Conservation (phyloP, 2,113 vertebrate genomes). For the Holacanthus passer region DNA sequence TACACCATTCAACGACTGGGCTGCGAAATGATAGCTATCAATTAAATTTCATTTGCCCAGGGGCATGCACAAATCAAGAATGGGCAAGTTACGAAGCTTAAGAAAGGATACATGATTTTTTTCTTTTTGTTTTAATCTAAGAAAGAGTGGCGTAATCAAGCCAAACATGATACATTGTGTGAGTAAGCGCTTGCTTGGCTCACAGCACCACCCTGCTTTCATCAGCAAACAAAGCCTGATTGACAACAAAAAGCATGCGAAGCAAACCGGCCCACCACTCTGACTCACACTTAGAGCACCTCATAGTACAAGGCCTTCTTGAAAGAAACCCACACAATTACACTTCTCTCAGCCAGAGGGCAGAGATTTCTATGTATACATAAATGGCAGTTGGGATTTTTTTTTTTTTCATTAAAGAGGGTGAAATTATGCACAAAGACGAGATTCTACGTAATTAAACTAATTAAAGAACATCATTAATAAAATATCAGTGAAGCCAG, state of each 20-base stretch:
- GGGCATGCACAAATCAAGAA: conserved; percentile 50
- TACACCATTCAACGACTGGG: conserved; percentile 8
- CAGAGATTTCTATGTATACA: conserved; percentile 75
- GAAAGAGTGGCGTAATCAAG: conserved; percentile 57
- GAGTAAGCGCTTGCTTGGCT: conserved; percentile 61
- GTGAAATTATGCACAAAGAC: conserved; percentile 85
- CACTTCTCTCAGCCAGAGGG: conserved; percentile 75
- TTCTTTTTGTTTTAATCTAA: conserved; percentile 49
- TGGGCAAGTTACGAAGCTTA: conserved; percentile 42
- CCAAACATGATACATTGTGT: conserved; percentile 68
- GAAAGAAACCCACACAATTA: conserved; percentile 68
- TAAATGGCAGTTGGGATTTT: conserved; percentile 76
- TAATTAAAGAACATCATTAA: conserved; percentile 89
- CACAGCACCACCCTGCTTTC: conserved; percentile 76
- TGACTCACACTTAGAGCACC: conserved; percentile 63
- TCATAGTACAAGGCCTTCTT: conserved; percentile 45
- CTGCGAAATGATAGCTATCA: conserved; percentile 36
- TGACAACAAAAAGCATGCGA: conserved; percentile 73
- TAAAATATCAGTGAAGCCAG: conserved; percentile 87
- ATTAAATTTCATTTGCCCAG: conserved; percentile 37
- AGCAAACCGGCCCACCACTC: conserved; percentile 58
- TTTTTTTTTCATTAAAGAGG: conserved; percentile 80
- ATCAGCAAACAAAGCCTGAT: conserved; percentile 75
- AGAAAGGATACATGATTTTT: conserved; percentile 20
- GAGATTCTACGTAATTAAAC: conserved; percentile 85